Evolutionary conservation across 2,888 invertebrate genomes (phyloP).

Genomic region (Zygogramma bicolorata): DNA sequence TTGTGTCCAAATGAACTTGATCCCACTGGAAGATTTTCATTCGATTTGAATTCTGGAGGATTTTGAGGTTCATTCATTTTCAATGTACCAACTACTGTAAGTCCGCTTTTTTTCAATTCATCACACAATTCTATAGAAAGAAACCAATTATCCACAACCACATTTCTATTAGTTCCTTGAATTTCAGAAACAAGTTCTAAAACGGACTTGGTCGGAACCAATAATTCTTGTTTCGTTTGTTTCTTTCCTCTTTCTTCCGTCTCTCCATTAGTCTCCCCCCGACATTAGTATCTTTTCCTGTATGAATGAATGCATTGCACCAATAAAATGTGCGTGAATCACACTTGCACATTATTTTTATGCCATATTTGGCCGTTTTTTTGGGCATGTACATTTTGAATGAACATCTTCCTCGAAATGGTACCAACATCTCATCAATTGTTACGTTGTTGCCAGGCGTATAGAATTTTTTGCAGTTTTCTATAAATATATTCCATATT

Average conservation of each 20-base stretch:
- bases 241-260: background rate
- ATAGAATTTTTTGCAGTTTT: background rate
- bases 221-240: background rate
- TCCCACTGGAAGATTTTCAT: conserved; percentile 38
- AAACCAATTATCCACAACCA: background rate
- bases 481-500: background rate
- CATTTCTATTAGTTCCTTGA: background rate
- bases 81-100: conserved; percentile 33
- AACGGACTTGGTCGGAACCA: background rate
- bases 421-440: background rate
- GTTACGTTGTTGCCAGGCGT: conserved; percentile 16
- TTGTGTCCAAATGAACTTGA: conserved; percentile 41
- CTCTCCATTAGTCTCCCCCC: background rate
- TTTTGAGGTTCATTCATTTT: conserved; percentile 41
- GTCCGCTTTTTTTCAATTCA: background rate
- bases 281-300: background rate
- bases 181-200: background rate
- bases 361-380: background rate
- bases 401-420: background rate
- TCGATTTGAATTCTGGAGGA: conserved; percentile 39
- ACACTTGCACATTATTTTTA: background rate
- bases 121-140: background rate
- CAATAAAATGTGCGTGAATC: background rate
- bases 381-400: background rate
- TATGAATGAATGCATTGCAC: background rate